These are phyloP conservation scores for Hyposoter dolosus DNA, from an alignment of 2,888 invertebrate species.

Conservation along the genomic window DNA sequence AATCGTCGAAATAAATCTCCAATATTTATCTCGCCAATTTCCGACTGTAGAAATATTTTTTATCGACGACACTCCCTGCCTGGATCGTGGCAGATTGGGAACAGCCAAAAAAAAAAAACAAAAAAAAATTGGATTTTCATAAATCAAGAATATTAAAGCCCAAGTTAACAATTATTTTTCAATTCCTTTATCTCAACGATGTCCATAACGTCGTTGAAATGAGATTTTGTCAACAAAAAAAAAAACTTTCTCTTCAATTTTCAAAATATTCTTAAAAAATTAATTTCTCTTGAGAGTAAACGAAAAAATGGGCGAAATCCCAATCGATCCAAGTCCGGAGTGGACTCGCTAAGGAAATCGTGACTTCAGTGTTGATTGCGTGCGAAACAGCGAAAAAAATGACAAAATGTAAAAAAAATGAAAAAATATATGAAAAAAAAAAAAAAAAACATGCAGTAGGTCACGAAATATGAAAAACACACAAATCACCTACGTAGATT, in stretches of 20 bases:
- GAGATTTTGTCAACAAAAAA: not conserved
- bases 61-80: conserved; percentile 79
- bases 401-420: conserved; percentile 73
- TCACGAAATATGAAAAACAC: conserved; percentile 72
- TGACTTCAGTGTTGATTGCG: conserved; percentile 81
- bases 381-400: conserved; percentile 76
- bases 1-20: not conserved
- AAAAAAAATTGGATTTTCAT: not conserved
- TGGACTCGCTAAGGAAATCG: conserved; percentile 77
- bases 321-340: conserved; percentile 79
- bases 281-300: conserved; percentile 14
- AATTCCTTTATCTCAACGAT: not conserved
- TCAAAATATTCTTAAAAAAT: not conserved
- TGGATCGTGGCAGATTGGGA: conserved; percentile 81
- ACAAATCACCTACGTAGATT: conserved; percentile 53
- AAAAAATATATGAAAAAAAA: conserved; percentile 71
- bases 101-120: conserved; percentile 37
- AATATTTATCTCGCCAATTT: conserved; percentile 26
- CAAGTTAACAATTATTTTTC: conserved; percentile 26
- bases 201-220: not conserved
- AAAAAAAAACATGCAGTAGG: conserved; percentile 78
- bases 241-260: conserved; percentile 21
- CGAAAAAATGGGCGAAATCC: conserved; percentile 70
- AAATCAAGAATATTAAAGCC: conserved; percentile 16
- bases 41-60: conserved; percentile 74